Conservation (phyloP, 2,888 invertebrate species). For the Crocallis elinguaria region DNA sequence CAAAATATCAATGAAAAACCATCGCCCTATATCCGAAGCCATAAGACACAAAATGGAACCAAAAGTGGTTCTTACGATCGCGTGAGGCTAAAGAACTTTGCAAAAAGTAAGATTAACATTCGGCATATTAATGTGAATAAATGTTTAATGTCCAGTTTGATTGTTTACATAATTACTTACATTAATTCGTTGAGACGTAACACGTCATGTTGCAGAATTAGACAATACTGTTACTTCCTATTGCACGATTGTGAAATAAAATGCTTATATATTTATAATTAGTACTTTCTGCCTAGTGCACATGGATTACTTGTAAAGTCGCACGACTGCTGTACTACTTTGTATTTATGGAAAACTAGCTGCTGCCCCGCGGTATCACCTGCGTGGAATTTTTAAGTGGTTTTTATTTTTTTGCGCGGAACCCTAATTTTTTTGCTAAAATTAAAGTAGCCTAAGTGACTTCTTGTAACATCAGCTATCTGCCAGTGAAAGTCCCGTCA, state of each 20-base stretch:
- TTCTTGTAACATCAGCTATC: no score
- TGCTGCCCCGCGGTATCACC: no score
- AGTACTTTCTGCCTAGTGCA: no score
- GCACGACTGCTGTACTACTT: no score
- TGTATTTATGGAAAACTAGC: no score
- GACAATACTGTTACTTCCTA: constrained; percentile 14
- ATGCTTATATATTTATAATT: neutral
- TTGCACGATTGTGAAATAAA: constrained; percentile 1
- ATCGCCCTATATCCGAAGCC: neutral
- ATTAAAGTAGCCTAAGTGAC: no score
- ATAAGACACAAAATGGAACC: neutral
- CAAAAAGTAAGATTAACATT: constrained; percentile 22
- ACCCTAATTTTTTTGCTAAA: no score
- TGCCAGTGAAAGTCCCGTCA: no score
- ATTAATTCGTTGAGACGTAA: constrained; percentile 27
- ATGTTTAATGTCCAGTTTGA: constrained; percentile 23
- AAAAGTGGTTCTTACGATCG: neutral
- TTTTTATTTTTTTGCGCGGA: no score
- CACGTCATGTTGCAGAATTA: constrained; percentile 25
- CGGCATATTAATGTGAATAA: constrained; percentile 20
- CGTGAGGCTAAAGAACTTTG: constrained; percentile 15
- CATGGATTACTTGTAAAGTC: no score
- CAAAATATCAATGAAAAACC: neutral
- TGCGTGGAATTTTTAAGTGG: no score
- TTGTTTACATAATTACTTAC: constrained; percentile 40